Conservation (phyloP, 1,140 invertebrate species). For the Drosophila sturtevanti region DNA sequence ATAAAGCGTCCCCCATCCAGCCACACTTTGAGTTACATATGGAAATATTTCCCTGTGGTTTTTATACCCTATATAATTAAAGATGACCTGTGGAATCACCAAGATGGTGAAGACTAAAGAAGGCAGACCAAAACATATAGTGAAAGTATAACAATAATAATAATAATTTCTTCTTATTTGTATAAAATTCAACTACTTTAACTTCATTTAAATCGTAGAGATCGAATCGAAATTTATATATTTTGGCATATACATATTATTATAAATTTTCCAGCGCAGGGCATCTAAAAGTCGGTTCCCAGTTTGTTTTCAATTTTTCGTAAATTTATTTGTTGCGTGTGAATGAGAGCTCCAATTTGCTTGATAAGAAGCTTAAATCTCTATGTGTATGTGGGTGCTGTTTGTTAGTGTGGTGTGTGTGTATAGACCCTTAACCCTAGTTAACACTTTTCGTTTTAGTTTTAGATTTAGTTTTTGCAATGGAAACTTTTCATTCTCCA, state of each 20-base stretch:
- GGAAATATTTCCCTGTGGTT: conserved; percentile 48
- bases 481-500: conserved; percentile 47
- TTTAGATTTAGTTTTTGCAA: conserved; percentile 27
- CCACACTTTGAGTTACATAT: conserved; percentile 39
- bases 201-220: no score
- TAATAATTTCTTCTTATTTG: no score
- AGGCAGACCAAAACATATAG: no score
- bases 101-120: no score
- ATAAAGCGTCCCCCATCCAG: not conserved
- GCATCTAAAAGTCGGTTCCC: not conserved
- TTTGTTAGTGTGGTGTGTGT: conserved; percentile 13
- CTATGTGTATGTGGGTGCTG: not conserved
- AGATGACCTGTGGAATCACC: no score
- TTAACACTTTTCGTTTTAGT: conserved; percentile 29
- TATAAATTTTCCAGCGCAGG: not conserved
- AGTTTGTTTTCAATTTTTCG: conserved; percentile 12
- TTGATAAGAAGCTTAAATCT: conserved; percentile 65
- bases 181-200: no score
- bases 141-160: no score
- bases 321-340: conserved; percentile 72
- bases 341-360: conserved; percentile 71
- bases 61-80: not conserved
- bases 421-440: conserved; percentile 49
- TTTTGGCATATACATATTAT: no score
- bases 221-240: no score